phyloP scores from a whole-genome alignment of 2,113 vertebrate genomes.

The Callocephalon fimbriatum region DNA sequence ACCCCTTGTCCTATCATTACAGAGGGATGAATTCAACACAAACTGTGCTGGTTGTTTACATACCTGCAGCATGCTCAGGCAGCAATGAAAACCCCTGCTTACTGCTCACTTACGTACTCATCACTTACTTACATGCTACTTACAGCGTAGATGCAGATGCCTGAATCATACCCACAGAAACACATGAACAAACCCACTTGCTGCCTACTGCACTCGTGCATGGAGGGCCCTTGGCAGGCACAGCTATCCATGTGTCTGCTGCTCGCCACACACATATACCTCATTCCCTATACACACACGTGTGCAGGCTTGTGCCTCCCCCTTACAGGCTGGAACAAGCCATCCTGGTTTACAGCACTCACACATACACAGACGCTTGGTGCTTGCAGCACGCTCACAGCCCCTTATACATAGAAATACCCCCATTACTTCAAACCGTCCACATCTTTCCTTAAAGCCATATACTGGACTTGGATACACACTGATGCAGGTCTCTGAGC shows the following conservation, averaged over 20 bases:
- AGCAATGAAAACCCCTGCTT: neutral
- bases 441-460: neutral
- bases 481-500: neutral
- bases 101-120: neutral
- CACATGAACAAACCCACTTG: neutral
- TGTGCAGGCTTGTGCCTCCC: neutral
- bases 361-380: rapidly evolving
- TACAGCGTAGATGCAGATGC: neutral
- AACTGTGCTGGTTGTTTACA: neutral
- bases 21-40: neutral
- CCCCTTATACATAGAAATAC: neutral
- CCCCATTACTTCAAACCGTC: neutral
- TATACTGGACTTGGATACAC: rapidly evolving
- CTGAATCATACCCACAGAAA: neutral
- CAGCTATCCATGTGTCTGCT: neutral
- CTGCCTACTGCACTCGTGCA: neutral
- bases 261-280: neutral
- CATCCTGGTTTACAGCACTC: neutral
- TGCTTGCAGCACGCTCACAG: neutral
- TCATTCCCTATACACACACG: rapidly evolving
- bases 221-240: neutral
- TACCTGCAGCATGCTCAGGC: neutral
- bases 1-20: neutral
- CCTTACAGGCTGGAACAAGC: neutral
- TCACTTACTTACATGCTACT: neutral